Evolutionary conservation across 2,113 vertebrate genomes (phyloP).

Genomic region (Athene cunicularia): DNA sequence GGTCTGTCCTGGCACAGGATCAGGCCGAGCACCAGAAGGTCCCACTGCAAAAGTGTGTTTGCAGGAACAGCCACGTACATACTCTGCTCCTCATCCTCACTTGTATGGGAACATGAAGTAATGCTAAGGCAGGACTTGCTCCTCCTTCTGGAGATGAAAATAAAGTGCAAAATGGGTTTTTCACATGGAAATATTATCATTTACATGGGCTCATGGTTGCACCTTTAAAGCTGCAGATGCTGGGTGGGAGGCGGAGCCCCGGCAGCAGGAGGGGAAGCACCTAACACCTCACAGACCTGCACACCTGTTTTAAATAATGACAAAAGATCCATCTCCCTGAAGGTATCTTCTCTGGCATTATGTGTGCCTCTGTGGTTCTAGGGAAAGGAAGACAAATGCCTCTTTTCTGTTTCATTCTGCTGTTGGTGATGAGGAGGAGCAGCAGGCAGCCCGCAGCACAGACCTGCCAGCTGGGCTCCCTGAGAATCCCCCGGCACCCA

Average conservation of each 20-base stretch:
- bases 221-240: background rate
- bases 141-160: background rate
- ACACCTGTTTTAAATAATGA: background rate
- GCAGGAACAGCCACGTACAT: background rate
- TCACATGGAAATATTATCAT: rapidly evolving
- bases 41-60: rapidly evolving
- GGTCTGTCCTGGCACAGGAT: background rate
- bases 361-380: background rate
- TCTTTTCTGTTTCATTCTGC: background rate
- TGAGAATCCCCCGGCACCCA: too few relatives aligned
- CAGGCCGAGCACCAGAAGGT: background rate
- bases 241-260: background rate
- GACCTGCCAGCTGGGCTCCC: background rate
- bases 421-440: background rate
- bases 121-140: too few relatives aligned
- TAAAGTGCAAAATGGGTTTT: background rate
- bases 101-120: background rate
- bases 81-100: background rate
- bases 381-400: background rate
- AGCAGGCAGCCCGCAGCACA: background rate
- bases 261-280: background rate
- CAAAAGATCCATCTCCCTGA: background rate
- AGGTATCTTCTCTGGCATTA: background rate
- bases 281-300: background rate
- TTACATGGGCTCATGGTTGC: background rate